Conservation (phyloP, 2,113 vertebrate genomes). For the Forbesichthys agassizii region DNA sequence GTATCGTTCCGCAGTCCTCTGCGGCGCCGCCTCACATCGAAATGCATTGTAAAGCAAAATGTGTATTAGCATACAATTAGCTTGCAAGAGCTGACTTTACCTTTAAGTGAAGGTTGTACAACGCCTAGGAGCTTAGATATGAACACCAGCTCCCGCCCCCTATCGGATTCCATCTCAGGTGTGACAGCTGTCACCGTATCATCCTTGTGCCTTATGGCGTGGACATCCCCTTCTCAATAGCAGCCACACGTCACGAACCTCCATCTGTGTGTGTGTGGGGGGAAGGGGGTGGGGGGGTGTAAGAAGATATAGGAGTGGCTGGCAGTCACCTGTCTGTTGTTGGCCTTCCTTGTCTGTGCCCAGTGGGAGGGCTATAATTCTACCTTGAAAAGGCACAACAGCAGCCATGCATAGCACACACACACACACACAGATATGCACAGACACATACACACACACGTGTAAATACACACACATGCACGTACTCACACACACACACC, state of each 20-base stretch:
- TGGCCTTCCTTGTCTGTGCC: conserved; percentile 52
- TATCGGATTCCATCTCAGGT: conserved; percentile 60
- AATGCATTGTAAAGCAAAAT: no score
- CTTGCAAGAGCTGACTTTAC: not conserved
- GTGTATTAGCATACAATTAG: not conserved
- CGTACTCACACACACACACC: not conserved
- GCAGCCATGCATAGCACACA: conserved; percentile 52
- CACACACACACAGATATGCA: conserved; percentile 4
- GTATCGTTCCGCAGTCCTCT: no score
- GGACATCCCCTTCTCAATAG: conserved; percentile 48
- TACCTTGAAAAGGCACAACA: conserved; percentile 67
- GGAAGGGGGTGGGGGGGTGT: conserved; percentile 48
- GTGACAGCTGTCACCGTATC: conserved; percentile 57
- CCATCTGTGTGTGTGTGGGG: conserved; percentile 14
- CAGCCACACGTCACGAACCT: conserved; percentile 19
- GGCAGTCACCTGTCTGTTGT: conserved; percentile 76
- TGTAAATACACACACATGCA: not conserved
- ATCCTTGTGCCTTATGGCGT: conserved; percentile 36
- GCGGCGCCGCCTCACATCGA: no score
- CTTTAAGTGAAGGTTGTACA: conserved; percentile 61
- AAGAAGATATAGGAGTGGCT: conserved; percentile 69
- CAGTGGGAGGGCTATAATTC: conserved; percentile 71
- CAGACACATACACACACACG: not conserved
- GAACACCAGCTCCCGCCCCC: conserved; percentile 47
- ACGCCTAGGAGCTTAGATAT: conserved; percentile 39